Base-by-base conservation (phyloP, 2,797 vertebrate genomes). In the Semaprochilodus insignis region DNA sequence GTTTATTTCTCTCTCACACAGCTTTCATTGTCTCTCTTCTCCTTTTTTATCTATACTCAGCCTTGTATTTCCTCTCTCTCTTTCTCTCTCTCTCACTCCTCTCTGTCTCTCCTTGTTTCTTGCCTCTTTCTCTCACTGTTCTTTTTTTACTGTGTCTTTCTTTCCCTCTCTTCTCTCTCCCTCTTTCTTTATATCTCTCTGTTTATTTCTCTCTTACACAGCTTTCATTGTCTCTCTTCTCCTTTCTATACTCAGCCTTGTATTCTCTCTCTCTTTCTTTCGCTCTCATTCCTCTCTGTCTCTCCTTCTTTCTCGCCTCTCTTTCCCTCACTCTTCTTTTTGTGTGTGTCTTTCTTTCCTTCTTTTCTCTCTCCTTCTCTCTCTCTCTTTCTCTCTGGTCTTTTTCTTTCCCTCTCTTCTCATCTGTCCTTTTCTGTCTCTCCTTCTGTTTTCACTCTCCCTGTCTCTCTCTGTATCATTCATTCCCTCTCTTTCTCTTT, bases 391-490 rank as follows among this genome's bases (percentile, higher is more conserved):
- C n/a, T n/a, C n/a, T n/a, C n/a, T n/a, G n/a, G n/a, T n/a, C n/a
- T n/a, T n/a, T n/a, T n/a, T n/a, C n/a, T n/a, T n/a, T n/a, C 54
- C 34, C 73, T 67, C 17, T 55, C 54, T 81, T 34, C 57, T 59
- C 34, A 67, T 25, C n/a, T n/a, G n/a, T n/a, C n/a, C n/a, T n/a
- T n/a, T n/a, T n/a, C n/a, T n/a, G n/a, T n/a, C n/a, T n/a, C n/a
- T n/a, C n/a, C n/a, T n/a, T n/a, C n/a, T n/a, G n/a, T n/a, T n/a
- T n/a, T n/a, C n/a, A n/a, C n/a, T n/a, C n/a, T n/a, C n/a, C n/a
- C n/a, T 25, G 31, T 31, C 31, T 31, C 31, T 31, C 31, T 31
- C 31, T 31, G 31, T 31, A 31, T 31, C 31, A 31, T 31, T 31
- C 3, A 3, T 31, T 31, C 19, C 40, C 8, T 75, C 27, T 81